Evolutionary conservation across 2,797 vertebrate genomes (phyloP), one percentile per base, ranked within the genome.

Genomic region (Atherinosoma microstoma): DNA sequence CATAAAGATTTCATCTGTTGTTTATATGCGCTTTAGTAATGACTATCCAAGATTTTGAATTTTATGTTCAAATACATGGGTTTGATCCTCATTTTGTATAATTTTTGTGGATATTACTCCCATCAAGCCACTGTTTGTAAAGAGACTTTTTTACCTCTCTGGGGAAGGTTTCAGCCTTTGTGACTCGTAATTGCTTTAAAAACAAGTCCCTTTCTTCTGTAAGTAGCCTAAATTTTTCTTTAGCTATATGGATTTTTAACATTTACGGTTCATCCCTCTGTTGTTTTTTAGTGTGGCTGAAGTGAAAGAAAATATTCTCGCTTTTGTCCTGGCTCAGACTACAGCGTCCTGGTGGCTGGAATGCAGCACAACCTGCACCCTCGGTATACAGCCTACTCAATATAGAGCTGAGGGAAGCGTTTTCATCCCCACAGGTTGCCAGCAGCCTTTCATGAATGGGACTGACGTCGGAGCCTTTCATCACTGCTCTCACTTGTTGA

Each of bases 261-360:
- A 58, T 70, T 7, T 59, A 3, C 61, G 61, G 57, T 49, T 59
- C 35, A 36, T 67, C 36, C 20, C 32, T 70, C 60, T 66, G 57
- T 67, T 60, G 30, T 49, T 57, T 70, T 30, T 53, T 75, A 35
- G 34, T 81, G 73, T 86, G 57, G 63, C 58, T 57, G 35, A 84
- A 73, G 36, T 64, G 54, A 54, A 64, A 64, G 36, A 74, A 80
- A 80, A 74, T 60, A 83, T 88, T 84, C 69, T 70, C 56, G 40
- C 64, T 81, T 80, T 88, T 81, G 59, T 76, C 58, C 64, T 51
- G 42, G 68, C 87, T 93, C 86, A 91, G 94, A 94, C 92, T 93
- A 87, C 80, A 89, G 60, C 60, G 4, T 54, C 67, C 80, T 75
- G 54, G 68, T 77, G 75, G 78, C 70, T 84, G 83, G 80, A 61